Evolutionary conservation across 2,888 invertebrate species (phyloP).

Genomic region (Petrolisthes cinctipes): DNA sequence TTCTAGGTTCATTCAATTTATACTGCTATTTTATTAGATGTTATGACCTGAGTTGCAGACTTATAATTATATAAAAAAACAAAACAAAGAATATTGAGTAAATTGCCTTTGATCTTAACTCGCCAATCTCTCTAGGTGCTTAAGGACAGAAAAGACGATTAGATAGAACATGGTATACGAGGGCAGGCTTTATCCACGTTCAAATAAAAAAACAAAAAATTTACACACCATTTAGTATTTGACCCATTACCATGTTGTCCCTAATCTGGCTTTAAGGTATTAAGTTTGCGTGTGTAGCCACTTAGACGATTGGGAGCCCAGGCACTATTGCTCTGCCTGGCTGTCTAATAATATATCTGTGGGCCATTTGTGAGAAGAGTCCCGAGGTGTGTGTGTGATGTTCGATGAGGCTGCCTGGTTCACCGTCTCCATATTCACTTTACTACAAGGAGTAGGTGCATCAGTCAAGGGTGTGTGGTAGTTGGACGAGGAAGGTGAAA

Average conservation of each 20-base stretch:
- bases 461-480: too few species aligned
- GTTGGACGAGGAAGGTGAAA: too few species aligned
- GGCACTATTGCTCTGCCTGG: constrained; percentile 14
- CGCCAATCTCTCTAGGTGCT: constrained; percentile 2
- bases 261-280: constrained; percentile 27
- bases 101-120: not conserved
- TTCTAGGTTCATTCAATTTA: constrained; percentile 33
- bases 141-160: constrained; percentile 17
- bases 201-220: not conserved
- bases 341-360: not conserved
- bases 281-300: constrained; percentile 32
- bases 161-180: constrained; percentile 43
- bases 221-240: not conserved
- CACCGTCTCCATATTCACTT: too few species aligned
- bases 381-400: too few species aligned
- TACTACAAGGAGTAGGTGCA: too few species aligned
- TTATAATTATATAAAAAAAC: not conserved
- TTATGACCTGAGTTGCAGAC: constrained; percentile 27
- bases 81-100: not conserved
- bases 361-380: too few species aligned
- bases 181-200: not conserved
- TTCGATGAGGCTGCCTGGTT: too few species aligned
- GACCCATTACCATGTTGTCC: constrained; percentile 37
- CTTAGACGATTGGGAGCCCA: constrained; percentile 30
- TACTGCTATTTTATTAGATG: constrained; percentile 20